These are phyloP conservation scores for Cryptus viduatorius DNA, from an alignment of 2,888 invertebrate genomes.

Conservation along the genomic window DNA sequence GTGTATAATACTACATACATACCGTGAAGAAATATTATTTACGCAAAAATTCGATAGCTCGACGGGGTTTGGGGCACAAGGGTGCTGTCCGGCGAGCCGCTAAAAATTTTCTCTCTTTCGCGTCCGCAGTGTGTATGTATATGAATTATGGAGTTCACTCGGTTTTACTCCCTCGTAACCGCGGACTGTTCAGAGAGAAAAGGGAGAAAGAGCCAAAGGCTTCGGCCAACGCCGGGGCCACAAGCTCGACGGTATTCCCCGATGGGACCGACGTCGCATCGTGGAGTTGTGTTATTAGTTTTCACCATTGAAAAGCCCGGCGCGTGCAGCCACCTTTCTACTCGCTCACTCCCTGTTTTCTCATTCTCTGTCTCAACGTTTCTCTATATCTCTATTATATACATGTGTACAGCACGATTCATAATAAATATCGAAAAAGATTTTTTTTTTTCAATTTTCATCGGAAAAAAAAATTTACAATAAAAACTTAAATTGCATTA, in stretches of 20 bases:
- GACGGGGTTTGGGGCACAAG: background rate
- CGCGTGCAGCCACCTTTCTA: conserved; percentile 56
- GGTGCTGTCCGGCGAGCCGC: conserved; percentile 36
- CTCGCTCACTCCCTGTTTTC: conserved; percentile 14
- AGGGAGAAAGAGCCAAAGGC: conserved; percentile 34
- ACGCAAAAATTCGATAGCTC: conserved; percentile 62
- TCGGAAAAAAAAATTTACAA: too few relatives aligned
- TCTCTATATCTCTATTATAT: conserved; percentile 51
- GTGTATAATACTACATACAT: conserved; percentile 28
- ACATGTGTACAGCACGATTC: background rate
- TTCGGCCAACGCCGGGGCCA: background rate
- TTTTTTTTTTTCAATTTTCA: conserved; percentile 46
- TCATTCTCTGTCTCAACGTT: conserved; percentile 46
- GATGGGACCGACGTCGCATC: conserved; percentile 69
- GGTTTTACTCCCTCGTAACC: background rate
- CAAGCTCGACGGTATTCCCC: conserved; percentile 58
- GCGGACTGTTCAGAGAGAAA: background rate
- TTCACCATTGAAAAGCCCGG: conserved; percentile 70
- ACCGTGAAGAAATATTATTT: conserved; percentile 64
- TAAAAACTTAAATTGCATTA: too few relatives aligned
- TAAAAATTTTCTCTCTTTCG: conserved; percentile 58
- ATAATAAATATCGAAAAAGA: background rate
- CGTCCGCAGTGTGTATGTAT: conserved; percentile 42
- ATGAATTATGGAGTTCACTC: conserved; percentile 72
- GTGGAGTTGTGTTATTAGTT: conserved; percentile 72